Conservation (phyloP, 2,888 invertebrate species). For the Prosopocoilus inquinatus region DNA sequence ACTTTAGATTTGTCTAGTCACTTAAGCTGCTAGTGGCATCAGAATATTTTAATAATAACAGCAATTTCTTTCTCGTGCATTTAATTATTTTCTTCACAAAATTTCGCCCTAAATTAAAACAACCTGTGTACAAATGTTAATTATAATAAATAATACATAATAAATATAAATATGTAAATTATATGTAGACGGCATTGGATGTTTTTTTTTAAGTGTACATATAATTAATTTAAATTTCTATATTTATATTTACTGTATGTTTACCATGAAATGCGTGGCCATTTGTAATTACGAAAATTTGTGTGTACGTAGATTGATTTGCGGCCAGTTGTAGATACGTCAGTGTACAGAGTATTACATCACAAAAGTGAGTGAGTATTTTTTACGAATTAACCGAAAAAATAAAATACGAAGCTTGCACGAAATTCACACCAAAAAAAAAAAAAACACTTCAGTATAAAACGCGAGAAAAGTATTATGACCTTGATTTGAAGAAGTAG, state of each 20-base stretch:
- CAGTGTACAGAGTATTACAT: no score
- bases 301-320: constrained; percentile 3
- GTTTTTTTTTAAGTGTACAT: not conserved
- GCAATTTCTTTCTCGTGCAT: no score
- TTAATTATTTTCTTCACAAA: no score
- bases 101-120: no score
- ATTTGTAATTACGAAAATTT: not conserved
- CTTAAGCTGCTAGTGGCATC: no score
- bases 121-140: no score
- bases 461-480: not conserved
- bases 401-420: not conserved
- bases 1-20: no score
- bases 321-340: constrained; percentile 16
- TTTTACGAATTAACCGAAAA: no score
- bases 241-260: constrained; percentile 1
- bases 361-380: no score
- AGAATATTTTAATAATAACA: no score
- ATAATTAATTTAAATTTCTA: not conserved
- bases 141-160: no score
- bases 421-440: not conserved
- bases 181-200: not conserved
- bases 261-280: not conserved
- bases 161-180: constrained; percentile 3
- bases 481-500: not conserved
- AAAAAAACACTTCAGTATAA: no score